Evolutionary conservation across 2,113 vertebrate genomes (phyloP), one percentile per base, ranked within the genome.

Genomic region (Phalacrocorax aristotelis): DNA sequence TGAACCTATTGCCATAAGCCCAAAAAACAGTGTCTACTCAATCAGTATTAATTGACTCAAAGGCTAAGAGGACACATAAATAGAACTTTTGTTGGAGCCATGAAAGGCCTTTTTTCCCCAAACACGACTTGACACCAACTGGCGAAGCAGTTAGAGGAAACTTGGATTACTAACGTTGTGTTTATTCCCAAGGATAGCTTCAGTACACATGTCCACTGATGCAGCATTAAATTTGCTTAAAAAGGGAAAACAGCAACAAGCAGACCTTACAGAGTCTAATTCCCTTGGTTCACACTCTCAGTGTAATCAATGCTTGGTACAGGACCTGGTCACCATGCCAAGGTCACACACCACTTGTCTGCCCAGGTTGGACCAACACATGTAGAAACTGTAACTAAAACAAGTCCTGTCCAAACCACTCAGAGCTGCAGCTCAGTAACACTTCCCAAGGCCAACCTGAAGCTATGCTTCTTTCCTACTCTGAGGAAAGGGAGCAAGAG

Each of bases 171-270:
- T 89, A 81, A 54, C 48, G 74, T 25, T 42, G 7, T 7, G 23
- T 19, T 71, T 6, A 0, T 23, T 95, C 74, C 61, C 84, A 93
- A 81, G 58, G 16, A 54, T 61, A 87, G 93, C 49, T 84, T 51
- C 26, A 54, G 87, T 13, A 75, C 80, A 79, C 61, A 6, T 2
- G 13, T 7, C 79, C 0, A 42, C 91, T 91, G 91, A 94, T 36
- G 14, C 72, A 82, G 95, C 95, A 57, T 1, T 36, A 95, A 90
- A 95, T 94, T 90, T 94, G 93, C 94, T 95, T 88, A 60, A 96
- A 95, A 90, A 25, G 55, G 62, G 66, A 87, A 95, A 94, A 90
- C 16, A 76, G 42, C 11, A 25, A 36, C 22, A 32, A 64, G 80
- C 64, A 76, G 78, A 48, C 87, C 72, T 91, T 90, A 84, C 76